phyloP scores from a whole-genome alignment of 2,888 invertebrate species.

The Pycnomerus fuliginosus region DNA sequence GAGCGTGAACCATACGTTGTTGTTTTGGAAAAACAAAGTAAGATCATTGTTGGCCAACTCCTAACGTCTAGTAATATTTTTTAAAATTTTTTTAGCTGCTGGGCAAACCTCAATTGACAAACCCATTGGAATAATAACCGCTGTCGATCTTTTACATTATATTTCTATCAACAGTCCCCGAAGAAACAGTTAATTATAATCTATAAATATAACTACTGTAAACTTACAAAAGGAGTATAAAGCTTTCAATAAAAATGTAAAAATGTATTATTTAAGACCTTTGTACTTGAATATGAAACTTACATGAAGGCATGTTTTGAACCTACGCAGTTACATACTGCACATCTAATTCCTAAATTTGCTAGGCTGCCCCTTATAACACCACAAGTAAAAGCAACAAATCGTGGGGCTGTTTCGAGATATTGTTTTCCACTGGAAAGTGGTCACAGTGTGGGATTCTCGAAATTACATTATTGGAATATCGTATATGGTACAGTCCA shows the following conservation, averaged over 20 bases:
- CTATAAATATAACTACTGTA: constrained; percentile 3
- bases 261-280: constrained; percentile 54
- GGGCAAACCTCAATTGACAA: constrained; percentile 28
- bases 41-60: no score
- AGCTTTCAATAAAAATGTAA: constrained; percentile 9
- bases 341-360: constrained; percentile 89
- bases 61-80: no score
- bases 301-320: constrained; percentile 86
- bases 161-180: constrained; percentile 22
- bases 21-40: constrained; percentile 55
- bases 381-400: constrained; percentile 94
- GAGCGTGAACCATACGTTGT: constrained; percentile 79
- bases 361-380: constrained; percentile 91
- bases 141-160: constrained; percentile 39
- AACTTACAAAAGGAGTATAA: no score
- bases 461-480: no score
- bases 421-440: constrained; percentile 90
- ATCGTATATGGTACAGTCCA: no score
- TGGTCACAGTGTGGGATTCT: no score
- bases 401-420: constrained; percentile 86
- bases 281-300: constrained; percentile 89
- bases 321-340: constrained; percentile 97
- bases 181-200: constrained; percentile 4
- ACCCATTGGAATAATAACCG: constrained; percentile 39
- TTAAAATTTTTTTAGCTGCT: constrained; percentile 24